These are phyloP conservation scores for Naso thynnoides DNA, from an alignment of 2,797 vertebrate genomes.

Conservation along the genomic window DNA sequence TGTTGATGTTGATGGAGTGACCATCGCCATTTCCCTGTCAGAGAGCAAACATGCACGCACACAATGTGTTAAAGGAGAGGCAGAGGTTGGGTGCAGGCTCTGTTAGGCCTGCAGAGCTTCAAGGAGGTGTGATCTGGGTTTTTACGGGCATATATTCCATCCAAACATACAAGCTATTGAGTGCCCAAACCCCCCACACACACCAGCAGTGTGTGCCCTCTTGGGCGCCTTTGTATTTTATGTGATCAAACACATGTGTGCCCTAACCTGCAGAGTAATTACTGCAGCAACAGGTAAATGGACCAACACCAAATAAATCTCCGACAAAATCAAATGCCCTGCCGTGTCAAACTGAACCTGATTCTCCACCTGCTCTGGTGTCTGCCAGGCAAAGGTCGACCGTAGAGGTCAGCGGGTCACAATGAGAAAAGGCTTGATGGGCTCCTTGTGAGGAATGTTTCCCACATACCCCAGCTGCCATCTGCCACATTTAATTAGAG, in stretches of 20 bases:
- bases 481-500: slow-evolving; percentile 56
- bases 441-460: slow-evolving; percentile 39
- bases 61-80: slow-evolving; percentile 27
- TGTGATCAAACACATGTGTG: slow-evolving; percentile 69
- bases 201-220: slow-evolving; percentile 19
- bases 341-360: slow-evolving; percentile 20
- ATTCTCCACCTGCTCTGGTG: slow-evolving; percentile 68
- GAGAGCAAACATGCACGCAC: slow-evolving; percentile 14
- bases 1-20: slow-evolving; percentile 59
- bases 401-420: slow-evolving; percentile 44
- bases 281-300: slow-evolving; percentile 50
- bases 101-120: slow-evolving; percentile 36
- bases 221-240: slow-evolving; percentile 48
- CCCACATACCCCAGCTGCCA: slow-evolving; percentile 11
- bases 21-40: slow-evolving; percentile 74
- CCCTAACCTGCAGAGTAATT: slow-evolving; percentile 57
- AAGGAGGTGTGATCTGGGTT: slow-evolving; percentile 53
- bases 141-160: slow-evolving; percentile 41
- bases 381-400: slow-evolving; percentile 57
- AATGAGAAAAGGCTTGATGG: not conserved
- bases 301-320: slow-evolving; percentile 69
- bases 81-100: slow-evolving; percentile 16
- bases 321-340: not conserved
- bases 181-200: not conserved
- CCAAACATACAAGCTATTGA: slow-evolving; percentile 30